phyloP scores from a whole-genome alignment of 2,113 vertebrate genomes.

The Gallinago media region DNA sequence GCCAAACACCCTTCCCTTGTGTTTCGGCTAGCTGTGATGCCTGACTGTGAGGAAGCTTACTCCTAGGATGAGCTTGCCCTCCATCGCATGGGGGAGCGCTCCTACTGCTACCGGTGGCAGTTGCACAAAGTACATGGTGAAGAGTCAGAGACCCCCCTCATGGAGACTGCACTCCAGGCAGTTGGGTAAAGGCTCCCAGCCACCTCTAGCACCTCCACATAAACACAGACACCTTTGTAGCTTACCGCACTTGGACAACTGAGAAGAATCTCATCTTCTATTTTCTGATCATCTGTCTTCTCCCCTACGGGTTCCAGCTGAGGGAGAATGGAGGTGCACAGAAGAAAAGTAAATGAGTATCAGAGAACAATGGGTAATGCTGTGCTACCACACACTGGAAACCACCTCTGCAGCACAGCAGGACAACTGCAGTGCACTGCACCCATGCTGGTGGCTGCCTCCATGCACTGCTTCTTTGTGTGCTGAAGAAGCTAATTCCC shows the following conservation, averaged over 20 bases:
- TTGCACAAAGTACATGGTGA: not conserved
- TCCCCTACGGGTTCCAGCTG: slow-evolving; percentile 77
- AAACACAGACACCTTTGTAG: not conserved
- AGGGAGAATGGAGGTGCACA: not conserved
- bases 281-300: slow-evolving; percentile 46
- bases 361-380: not conserved
- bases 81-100: accelerated
- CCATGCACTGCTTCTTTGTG: not conserved
- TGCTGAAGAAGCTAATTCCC: not conserved
- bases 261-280: slow-evolving; percentile 47
- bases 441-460: not conserved
- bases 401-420: not conserved
- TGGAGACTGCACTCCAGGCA: not conserved
- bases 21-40: not conserved
- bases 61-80: not conserved
- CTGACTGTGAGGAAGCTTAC: not conserved
- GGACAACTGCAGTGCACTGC: not conserved
- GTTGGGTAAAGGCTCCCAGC: not conserved
- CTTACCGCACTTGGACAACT: slow-evolving; percentile 74
- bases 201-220: not conserved
- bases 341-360: not conserved
- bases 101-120: not conserved
- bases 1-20: not conserved
- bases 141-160: not conserved
- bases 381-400: not conserved